Evolutionary conservation across 2,888 invertebrate species (phyloP).

Genomic region (Unio pictorum): DNA sequence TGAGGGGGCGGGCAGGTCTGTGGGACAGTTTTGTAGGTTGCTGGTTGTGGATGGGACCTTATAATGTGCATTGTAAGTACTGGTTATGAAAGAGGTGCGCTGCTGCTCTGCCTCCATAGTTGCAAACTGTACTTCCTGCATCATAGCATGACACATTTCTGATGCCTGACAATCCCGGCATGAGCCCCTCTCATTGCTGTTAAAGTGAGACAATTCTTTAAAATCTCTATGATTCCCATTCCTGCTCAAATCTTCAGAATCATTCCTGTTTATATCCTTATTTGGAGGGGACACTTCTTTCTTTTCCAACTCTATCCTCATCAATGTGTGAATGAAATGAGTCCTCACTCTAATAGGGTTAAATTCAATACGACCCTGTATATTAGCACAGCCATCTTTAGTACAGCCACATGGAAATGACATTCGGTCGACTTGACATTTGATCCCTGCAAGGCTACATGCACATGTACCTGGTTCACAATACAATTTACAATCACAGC

Average conservation of each 20-base stretch:
- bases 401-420: conserved; percentile 98
- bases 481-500: conserved; percentile 72
- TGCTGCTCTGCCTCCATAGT: conserved; percentile 43
- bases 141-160: conserved; percentile 66
- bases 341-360: conserved; percentile 95
- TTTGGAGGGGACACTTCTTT: conserved; percentile 44
- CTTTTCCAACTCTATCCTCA: conserved; percentile 77
- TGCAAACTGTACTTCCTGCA: conserved; percentile 65
- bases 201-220: conserved; percentile 74
- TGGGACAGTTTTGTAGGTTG: conserved; percentile 23
- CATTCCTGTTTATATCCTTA: conserved; percentile 17
- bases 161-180: conserved; percentile 70
- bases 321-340: conserved; percentile 96
- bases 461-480: conserved; percentile 97
- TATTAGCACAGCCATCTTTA: conserved; percentile 93
- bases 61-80: conserved; percentile 22
- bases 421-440: conserved; percentile 96
- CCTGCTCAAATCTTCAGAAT: conserved; percentile 9
- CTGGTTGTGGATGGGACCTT: conserved; percentile 28
- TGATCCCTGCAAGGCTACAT: conserved; percentile 94
- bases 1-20: conserved; percentile 24
- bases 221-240: conserved; percentile 24
- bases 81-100: conserved; percentile 27
- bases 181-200: conserved; percentile 69
- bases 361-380: conserved; percentile 94